Percentiles rank a stretch among this genome's conserved stretches.
phyloP scores from a whole-genome alignment of 2,888 invertebrate genomes.

The Drosophila neonasuta region DNA sequence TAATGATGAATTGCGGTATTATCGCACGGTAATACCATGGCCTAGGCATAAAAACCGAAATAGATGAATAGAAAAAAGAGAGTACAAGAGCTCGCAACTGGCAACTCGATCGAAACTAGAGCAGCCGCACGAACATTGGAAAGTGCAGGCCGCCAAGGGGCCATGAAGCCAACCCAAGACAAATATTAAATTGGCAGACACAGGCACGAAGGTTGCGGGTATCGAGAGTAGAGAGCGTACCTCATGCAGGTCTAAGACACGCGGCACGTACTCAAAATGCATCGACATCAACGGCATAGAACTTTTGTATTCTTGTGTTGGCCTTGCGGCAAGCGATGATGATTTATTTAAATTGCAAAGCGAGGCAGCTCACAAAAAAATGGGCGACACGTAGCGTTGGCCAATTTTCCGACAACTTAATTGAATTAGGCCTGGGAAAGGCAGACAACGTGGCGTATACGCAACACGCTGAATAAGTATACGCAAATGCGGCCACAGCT shows the following conservation, averaged over 20 bases:
- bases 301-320: slow-evolving; percentile 14
- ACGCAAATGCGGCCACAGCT: slow-evolving; percentile 16
- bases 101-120: slow-evolving; percentile 52
- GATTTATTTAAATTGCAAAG: slow-evolving; percentile 80
- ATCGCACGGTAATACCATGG: slow-evolving; percentile 71
- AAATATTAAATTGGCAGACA: slow-evolving; percentile 67
- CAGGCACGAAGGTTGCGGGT: slow-evolving; percentile 13
- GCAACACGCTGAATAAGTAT: slow-evolving; percentile 39
- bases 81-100: slow-evolving; percentile 20
- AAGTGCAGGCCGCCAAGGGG: slow-evolving; percentile 49
- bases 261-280: slow-evolving; percentile 65
- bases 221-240: slow-evolving; percentile 20
- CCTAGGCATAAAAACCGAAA: slow-evolving; percentile 45
- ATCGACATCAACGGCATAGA: slow-evolving; percentile 59
- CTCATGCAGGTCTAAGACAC: slow-evolving; percentile 35
- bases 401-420: slow-evolving; percentile 72
- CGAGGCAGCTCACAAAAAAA: slow-evolving; percentile 40
- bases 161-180: slow-evolving; percentile 49
- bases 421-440: slow-evolving; percentile 64
- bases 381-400: slow-evolving; percentile 58
- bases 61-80: slow-evolving; percentile 11
- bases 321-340: slow-evolving; percentile 57
- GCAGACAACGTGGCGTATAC: slow-evolving; percentile 54
- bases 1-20: slow-evolving; percentile 80
- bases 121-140: slow-evolving; percentile 71